Base-by-base conservation (phyloP, 2,797 vertebrate genomes). In the Sebastes nivosus region DNA sequence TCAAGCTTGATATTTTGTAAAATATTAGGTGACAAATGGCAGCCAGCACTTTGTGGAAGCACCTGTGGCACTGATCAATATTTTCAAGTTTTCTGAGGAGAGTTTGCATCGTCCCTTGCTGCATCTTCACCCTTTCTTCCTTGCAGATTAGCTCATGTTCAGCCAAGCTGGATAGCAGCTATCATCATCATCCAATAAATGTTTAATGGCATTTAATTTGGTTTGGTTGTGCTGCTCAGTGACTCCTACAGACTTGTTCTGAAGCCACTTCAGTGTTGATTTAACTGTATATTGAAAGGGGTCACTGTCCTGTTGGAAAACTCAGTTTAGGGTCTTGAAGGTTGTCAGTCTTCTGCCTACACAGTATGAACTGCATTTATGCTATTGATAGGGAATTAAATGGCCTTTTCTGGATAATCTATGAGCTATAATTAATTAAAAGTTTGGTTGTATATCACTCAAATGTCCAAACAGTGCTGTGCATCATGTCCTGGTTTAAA, bases 181-280 rank as follows among this genome's bases (percentile, higher is more conserved):
- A 64, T 83, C 75, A 74, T 69, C 29, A 13, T 52, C n/a, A 55
- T 27, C 60, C 71, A 66, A 66, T 70, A 65, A 8, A 59, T 79
- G n/a, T 74, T 66, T 25, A 2, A 83, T 75, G 54, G 54, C 1
- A 38, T 70, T 75, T 25, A 55, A 42, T 32, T 46, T 30, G 32
- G 67, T 67, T 66, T 83, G 2, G 5, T 29, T 38, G 24, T 30
- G 36, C 27, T 27, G 64, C 64, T 78, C 12, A 6, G 27, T 46
- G 57, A 55, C 36, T 63, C 50, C 34, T 16, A 24, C 27, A 25
- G 12, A 29, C 16, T 46, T 67, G 42, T 72, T 54, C 20, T 59
- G 55, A 55, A n/a, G 30, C 25, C 57, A 5, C 30, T 22, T 54
- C 55, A 38, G 46, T 20, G 57, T 24, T 18, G 58, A 61, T 67